phyloP scores from a whole-genome alignment of 2,888 invertebrate species.

The Rhorus exstirpatorius region DNA sequence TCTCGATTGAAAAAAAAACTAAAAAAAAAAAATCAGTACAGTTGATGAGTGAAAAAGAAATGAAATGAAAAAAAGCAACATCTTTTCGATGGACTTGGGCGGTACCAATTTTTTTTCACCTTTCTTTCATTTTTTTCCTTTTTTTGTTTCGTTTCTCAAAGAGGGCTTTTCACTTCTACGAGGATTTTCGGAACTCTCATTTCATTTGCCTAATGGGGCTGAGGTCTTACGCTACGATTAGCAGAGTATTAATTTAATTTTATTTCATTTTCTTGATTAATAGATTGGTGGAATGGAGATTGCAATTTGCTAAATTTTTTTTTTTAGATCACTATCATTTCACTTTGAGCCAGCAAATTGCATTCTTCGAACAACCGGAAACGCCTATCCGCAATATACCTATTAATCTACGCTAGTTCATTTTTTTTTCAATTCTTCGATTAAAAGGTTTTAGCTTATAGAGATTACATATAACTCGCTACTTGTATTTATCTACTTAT shows the following conservation, averaged over 20 bases:
- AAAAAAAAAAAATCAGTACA: slow-evolving; percentile 13
- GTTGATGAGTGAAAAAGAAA: slow-evolving; percentile 16
- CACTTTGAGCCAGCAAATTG: slow-evolving; percentile 43
- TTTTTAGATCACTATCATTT: too few species aligned
- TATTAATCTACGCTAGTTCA: slow-evolving; percentile 82
- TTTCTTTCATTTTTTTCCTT: slow-evolving; percentile 44
- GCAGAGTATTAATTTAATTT: slow-evolving; percentile 79
- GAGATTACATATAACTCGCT: slow-evolving; percentile 84
- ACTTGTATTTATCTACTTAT: slow-evolving; percentile 80
- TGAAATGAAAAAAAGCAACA: slow-evolving; percentile 76
- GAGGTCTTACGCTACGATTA: slow-evolving; percentile 84
- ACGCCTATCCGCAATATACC: slow-evolving; percentile 79
- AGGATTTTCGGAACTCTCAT: slow-evolving; percentile 79
- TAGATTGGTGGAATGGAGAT: slow-evolving; percentile 54
- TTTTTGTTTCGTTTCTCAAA: slow-evolving; percentile 71
- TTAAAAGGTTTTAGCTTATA: slow-evolving; percentile 82
- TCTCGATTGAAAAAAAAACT: slow-evolving; percentile 29
- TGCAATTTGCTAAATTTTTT: slow-evolving; percentile 52
- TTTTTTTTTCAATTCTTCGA: slow-evolving; percentile 73
- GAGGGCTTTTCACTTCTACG: slow-evolving; percentile 80
- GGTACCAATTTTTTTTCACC: slow-evolving; percentile 72
- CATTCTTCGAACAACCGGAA: slow-evolving; percentile 70
- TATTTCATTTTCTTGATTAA: slow-evolving; percentile 66
- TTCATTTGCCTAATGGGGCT: slow-evolving; percentile 80
- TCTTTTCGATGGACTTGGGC: slow-evolving; percentile 79